Base-by-base conservation (phyloP, 1,140 invertebrate genomes). In the Zeugodacus cucurbitae region DNA sequence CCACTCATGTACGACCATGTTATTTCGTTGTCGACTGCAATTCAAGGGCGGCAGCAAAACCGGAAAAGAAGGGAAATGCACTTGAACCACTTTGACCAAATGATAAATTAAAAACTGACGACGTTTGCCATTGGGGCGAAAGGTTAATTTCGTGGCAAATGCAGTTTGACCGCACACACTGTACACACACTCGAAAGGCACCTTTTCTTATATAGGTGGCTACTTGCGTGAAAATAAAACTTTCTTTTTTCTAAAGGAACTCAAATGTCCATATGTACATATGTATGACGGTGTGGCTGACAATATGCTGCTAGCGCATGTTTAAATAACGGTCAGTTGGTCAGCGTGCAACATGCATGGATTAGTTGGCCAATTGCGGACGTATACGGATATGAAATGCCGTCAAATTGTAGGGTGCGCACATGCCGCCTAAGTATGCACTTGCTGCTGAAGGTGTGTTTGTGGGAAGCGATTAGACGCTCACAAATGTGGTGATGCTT, bases 71-170 rank as follows among this genome's bases (percentile, higher is more conserved):
- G 41, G 41, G 41, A 87, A 87, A 64, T 87, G 86, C 86, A 87
- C 86, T 87, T 87, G 86, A 87, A 59, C 86, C 57, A 87, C 86
- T 87, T 87, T 87, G 74, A 58, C 86, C 54, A 87, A 87, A 59
- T 87, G 86, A 87, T 87, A 87, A 87, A 87, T 87, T 58, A 87
- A 87, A 87, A 64, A 58, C 86, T 59, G 54, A 87, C 86, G 54
- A 64, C 74, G 74, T 48, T 82, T 82, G 74, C 74, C 74, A 82
- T 82, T 82, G 86, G 86, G 37, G n/a, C 86, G n/a, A 59, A 87
- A 87, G 86, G 86, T 87, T 87, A 87, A 87, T 87, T 87, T 64
- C 20, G 59, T 87, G 17, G 54, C 54, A 26, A 82, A n/a, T 82
- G 74, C 74, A 82, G n/a, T 82, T 48, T 37, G 44, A 29, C 8